Base-by-base conservation (phyloP, 2,113 vertebrate species). In the Noturus placidus region DNA sequence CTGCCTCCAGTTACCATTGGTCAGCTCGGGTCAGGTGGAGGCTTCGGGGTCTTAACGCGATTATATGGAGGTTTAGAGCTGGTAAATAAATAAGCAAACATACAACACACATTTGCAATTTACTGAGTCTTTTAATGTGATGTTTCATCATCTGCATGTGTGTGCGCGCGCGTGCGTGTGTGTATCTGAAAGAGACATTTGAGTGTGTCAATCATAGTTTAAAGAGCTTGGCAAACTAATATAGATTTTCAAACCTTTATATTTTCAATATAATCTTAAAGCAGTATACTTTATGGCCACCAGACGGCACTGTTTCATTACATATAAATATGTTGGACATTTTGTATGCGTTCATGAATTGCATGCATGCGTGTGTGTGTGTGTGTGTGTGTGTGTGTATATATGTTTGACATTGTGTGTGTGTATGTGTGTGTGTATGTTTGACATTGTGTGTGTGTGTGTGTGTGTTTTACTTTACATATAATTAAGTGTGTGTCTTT, bases 301-400 rank as follows among this genome's bases (percentile, higher is more conserved):
- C 50, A 89, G 85, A 74, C 79, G 80, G 69, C 85, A 86, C n/a
- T 65, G 69, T 76, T 52, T 52, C 81, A 86, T 72, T 27, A 85
- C 50, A 50, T 4, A 87, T 83, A 30, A 30, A 56, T 33, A 33
- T 56, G 15, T 5, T n/a, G 22, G 35, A 4, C 4, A 17, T n/a
- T 52, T 30, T 78, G n/a, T 46, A 46, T 46, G 42, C 42, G 42
- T 6, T 4, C 25, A 4, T 61, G 33, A 5, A 46, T n/a, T 7
- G 6, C 42, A 46, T 5, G 38, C 42, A 46, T 7, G 42, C 7
- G 42, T 42, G 42, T 57, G 0, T 79, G n/a, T 54, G 56, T 42
- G 17, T 42, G 11, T 30, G 30, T 78, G 69, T 76, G n/a, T 52
- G 25, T 63, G 86, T 77, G 63, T 61, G 79, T 20, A 7, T 76